Evolutionary conservation across 1,140 invertebrate genomes (phyloP), one percentile per base, ranked within the genome.

Genomic region (Leptopilina boulardi): DNA sequence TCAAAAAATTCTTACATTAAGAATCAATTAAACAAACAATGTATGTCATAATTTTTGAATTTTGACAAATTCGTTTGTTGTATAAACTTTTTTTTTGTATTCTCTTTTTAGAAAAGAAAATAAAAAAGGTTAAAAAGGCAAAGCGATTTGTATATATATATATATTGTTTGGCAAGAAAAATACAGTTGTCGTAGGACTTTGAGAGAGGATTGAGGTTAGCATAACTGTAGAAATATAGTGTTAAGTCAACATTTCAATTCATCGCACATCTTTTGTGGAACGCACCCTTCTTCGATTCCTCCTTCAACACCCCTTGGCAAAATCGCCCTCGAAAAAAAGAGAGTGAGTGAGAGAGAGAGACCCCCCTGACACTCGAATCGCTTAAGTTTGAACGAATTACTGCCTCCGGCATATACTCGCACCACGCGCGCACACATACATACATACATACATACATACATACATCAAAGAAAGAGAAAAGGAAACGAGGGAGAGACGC

Each of bases 371-470:
- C 73, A 54, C 74, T 83, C 79, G 75, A 79, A 83, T 83, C 80
- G 82, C 77, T 84, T 82, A 77, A 59, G 79, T 77, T 80, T 75
- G 82, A 76, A 78, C 82, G 82, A 84, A 84, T 84, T 84, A 84
- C 74, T 76, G 76, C 80, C 82, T 78, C 70, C 73, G 71, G 79
- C 77, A 38, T 38, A 38, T 4, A 38, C 34, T 38, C 34, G 34
- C 34, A 38, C 34, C 34, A 38, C 9, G 30, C 30, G 6, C n/a
- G n/a, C n/a, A n/a, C n/a, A n/a, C n/a, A n/a, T n/a, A n/a, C n/a
- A n/a, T n/a, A n/a, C n/a, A n/a, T n/a, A n/a, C n/a, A n/a, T n/a
- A n/a, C n/a, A n/a, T n/a, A 44, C 77, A 79, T 77, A 47, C 34
- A 47, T 73, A 80, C 78, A 83, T 84, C 82, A 84, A 84, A 84